phyloP scores from a whole-genome alignment of 2,888 invertebrate genomes.

The Sycophila texana region DNA sequence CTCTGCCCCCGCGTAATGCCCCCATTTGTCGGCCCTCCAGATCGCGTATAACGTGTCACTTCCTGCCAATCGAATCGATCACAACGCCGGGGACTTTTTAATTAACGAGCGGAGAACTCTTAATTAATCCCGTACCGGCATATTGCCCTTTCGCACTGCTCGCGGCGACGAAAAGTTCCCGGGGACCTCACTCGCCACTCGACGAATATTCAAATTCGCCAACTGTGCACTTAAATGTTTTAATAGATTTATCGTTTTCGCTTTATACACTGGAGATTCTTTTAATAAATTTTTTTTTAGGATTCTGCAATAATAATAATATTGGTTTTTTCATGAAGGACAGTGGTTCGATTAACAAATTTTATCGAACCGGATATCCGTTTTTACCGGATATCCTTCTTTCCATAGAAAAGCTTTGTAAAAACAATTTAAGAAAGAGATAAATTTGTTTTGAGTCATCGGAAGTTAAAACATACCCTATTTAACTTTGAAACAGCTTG shows the following conservation, averaged over 20 bases:
- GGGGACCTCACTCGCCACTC: neutral
- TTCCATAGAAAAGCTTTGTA: too few species aligned
- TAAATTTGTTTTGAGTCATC: too few species aligned
- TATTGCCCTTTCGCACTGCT: neutral
- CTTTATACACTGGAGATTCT: neutral
- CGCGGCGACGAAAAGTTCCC: neutral
- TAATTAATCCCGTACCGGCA: slow-evolving; percentile 31
- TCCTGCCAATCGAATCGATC: slow-evolving; percentile 26
- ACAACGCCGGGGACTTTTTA: slow-evolving; percentile 33
- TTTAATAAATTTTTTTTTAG: neutral
- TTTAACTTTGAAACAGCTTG: too few species aligned
- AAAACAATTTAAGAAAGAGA: too few species aligned
- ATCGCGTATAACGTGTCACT: too few species aligned
- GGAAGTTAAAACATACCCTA: too few species aligned
- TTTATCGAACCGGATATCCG: too few species aligned
- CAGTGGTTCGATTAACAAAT: too few species aligned
- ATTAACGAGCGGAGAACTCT: slow-evolving; percentile 32
- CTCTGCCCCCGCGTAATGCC: neutral
- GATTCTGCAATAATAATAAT: neutral
- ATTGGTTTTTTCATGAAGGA: too few species aligned
- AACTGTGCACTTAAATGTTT: slow-evolving; percentile 19
- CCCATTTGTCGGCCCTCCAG: too few species aligned
- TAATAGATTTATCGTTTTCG: slow-evolving; percentile 31
- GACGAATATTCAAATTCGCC: neutral
- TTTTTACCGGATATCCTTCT: too few species aligned